A percentile compares a stretch with the other conserved stretches of the same genome.
These are phyloP conservation scores for Panulirus ornatus DNA, from an alignment of 1,140 invertebrate species.

Conservation along the genomic window DNA sequence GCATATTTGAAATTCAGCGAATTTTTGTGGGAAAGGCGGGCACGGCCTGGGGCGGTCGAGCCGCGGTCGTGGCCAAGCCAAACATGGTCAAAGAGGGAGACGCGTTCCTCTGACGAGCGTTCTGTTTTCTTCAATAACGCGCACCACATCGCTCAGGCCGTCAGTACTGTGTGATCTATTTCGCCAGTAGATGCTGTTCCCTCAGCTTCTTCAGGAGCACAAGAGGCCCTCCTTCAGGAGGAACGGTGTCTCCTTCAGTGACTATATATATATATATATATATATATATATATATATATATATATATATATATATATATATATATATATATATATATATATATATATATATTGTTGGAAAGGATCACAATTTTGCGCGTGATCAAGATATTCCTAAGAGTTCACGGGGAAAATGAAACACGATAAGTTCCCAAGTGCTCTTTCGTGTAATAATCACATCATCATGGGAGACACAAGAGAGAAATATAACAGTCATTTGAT, in stretches of 20 bases:
- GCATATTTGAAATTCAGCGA: constrained; percentile 1
- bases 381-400: no score
- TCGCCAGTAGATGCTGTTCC: neutral
- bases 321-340: no score
- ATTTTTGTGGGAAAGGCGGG: neutral
- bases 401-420: no score
- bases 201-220: neutral
- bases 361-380: no score
- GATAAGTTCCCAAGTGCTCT: no score
- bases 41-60: no score
- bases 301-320: no score
- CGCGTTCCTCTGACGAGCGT: neutral
- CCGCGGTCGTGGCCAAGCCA: neutral
- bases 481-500: no score
- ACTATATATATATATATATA: neutral
- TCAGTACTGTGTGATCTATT: neutral
- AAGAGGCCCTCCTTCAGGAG: neutral
- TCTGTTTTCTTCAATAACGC: neutral
- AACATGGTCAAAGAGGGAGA: neutral
- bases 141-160: neutral
- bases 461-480: no score
- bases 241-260: neutral
- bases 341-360: no score
- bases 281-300: neutral
- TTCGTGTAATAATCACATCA: no score